Conservation (phyloP, 1,140 invertebrate genomes). For the Dendrolimus kikuchii region DNA sequence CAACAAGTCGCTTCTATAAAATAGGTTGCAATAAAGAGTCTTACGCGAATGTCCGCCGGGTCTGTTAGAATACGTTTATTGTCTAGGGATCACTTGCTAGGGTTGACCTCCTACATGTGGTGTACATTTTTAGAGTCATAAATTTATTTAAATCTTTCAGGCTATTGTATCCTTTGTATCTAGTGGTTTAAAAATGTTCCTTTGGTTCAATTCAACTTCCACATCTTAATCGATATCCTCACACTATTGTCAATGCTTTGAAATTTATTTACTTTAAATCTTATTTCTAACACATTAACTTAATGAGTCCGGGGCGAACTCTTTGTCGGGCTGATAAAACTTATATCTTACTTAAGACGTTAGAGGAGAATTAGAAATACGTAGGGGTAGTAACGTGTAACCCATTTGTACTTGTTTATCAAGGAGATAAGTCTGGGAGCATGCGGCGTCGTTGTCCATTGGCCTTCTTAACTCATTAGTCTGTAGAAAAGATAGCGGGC, state of each 20-base stretch:
- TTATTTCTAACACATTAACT: conserved; percentile 35
- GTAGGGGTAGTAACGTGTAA: conserved; percentile 45
- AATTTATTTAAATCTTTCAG: conserved; percentile 10
- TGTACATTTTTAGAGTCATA: conserved; percentile 40
- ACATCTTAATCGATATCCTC: no score
- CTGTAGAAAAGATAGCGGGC: conserved; percentile 42
- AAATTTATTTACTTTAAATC: conserved; percentile 13
- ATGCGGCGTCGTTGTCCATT: conserved; percentile 33
- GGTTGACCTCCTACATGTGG: conserved; percentile 33
- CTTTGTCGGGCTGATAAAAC: conserved; percentile 41
- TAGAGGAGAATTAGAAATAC: conserved; percentile 43
- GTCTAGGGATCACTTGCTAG: conserved; percentile 40
- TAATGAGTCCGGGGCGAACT: conserved; percentile 37
- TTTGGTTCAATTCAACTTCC: no score
- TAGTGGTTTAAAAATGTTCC: no score
- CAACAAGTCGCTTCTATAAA: conserved; percentile 35
- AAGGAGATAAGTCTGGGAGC: conserved; percentile 42
- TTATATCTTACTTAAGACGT: conserved; percentile 50
- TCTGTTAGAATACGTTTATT: conserved; percentile 58
- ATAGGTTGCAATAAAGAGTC: conserved; percentile 59
- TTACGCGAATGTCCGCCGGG: conserved; percentile 44
- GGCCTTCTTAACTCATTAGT: conserved; percentile 48
- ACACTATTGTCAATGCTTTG: no score
- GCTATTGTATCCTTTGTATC: no score
- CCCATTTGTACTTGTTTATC: conserved; percentile 64